Evolutionary conservation across 2,797 vertebrate species (phyloP).

Genomic region (Clarias fuscus): DNA sequence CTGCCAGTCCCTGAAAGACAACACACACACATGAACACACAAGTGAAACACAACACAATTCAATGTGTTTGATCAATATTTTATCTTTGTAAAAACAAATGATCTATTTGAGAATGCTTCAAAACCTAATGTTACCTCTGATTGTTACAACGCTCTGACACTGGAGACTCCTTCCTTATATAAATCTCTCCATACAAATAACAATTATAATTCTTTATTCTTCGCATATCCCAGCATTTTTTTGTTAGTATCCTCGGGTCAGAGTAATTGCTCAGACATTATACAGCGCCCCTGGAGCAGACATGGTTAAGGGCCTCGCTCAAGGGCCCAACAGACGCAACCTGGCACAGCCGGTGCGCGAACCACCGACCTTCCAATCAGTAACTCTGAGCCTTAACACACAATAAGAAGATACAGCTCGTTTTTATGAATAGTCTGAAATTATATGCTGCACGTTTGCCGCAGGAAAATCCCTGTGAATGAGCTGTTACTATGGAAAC

Average conservation of each 20-base stretch:
- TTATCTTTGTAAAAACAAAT: background rate
- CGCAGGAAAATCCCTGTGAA: background rate
- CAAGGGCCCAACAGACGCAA: no score
- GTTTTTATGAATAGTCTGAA: background rate
- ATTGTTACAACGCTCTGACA: background rate
- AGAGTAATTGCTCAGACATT: no score
- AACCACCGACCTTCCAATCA: no score
- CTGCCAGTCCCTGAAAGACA: constrained; percentile 85
- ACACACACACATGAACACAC: constrained; percentile 19
- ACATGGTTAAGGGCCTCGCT: no score
- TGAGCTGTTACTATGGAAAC: background rate
- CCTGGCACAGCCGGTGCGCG: no score
- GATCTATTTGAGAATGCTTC: background rate
- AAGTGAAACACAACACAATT: background rate
- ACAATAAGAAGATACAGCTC: background rate
- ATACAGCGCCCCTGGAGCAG: no score
- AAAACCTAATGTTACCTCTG: background rate
- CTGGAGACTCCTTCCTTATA: background rate
- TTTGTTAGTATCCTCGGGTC: no score
- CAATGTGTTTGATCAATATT: background rate
- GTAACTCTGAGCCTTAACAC: no score
- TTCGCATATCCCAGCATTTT: no score
- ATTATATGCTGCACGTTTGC: no score
- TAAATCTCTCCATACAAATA: background rate
- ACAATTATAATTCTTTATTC: no score